phyloP scores from a whole-genome alignment of 2,797 vertebrate genomes.

The Acipenser oxyrinchus region DNA sequence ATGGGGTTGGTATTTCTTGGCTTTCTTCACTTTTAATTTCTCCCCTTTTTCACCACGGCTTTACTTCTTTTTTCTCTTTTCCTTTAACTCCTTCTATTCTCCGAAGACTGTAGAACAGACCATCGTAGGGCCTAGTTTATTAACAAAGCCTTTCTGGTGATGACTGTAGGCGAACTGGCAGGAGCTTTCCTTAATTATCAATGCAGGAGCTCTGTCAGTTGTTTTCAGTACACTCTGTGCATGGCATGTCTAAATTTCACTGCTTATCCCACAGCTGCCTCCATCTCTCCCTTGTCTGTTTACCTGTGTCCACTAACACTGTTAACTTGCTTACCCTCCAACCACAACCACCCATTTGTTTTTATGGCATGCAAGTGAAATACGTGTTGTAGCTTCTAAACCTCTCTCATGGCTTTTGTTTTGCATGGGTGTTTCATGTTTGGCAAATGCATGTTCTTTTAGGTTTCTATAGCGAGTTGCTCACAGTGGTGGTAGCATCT shows the following conservation, averaged over 20 bases:
- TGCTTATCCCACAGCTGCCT: constrained; percentile 32
- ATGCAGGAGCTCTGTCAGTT: constrained; percentile 76
- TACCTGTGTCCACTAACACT: constrained; percentile 51
- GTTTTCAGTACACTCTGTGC: constrained; percentile 76
- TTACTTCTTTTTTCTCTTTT: constrained; percentile 30
- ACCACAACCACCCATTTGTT: constrained; percentile 18
- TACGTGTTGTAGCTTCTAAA: constrained; percentile 28
- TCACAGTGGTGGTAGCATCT: background rate
- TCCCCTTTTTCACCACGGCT: constrained; percentile 46
- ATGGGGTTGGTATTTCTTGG: constrained; percentile 69
- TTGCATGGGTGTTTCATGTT: constrained; percentile 11
- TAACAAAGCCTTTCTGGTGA: constrained; percentile 67
- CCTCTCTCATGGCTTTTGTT: constrained; percentile 13
- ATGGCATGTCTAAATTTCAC: constrained; percentile 80
- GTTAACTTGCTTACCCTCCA: constrained; percentile 30
- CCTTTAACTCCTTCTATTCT: constrained; percentile 50
- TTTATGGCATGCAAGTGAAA: constrained; percentile 65
- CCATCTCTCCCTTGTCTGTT: constrained; percentile 29
- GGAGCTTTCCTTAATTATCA: constrained; percentile 64
- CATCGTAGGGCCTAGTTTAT: constrained; percentile 37
- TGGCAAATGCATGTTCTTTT: constrained; percentile 12
- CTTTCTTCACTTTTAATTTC: constrained; percentile 63
- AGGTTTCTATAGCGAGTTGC: background rate
- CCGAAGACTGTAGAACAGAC: constrained; percentile 31
- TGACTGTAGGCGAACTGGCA: constrained; percentile 72